phyloP scores from a whole-genome alignment of 1,140 invertebrate genomes.

The Cataglyphis hispanica region DNA sequence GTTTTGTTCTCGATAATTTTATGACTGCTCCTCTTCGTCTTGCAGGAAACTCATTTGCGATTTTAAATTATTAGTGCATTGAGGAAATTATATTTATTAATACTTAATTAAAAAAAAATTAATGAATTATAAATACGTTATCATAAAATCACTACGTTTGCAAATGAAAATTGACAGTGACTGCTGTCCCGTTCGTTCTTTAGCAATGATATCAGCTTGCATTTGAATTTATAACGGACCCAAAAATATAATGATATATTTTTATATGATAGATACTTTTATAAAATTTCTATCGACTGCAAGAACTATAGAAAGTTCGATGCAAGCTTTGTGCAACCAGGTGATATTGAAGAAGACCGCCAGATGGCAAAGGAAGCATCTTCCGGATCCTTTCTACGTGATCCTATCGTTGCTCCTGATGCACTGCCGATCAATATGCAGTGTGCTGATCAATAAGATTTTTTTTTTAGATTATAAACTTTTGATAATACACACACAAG shows the following conservation, averaged over 20 bases:
- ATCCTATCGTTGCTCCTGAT: constrained; percentile 40
- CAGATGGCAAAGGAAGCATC: constrained; percentile 85
- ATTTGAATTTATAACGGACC: constrained; percentile 30
- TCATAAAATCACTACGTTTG: constrained; percentile 61
- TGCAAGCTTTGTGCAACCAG: constrained; percentile 75
- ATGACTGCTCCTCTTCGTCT: neutral
- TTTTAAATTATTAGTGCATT: constrained; percentile 60
- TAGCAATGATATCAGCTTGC: neutral
- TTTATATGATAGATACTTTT: constrained; percentile 15
- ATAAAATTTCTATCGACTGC: constrained; percentile 82
- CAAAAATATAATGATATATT: neutral
- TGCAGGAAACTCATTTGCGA: constrained; percentile 2
- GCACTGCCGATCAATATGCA: constrained; percentile 53
- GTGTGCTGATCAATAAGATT: neutral
- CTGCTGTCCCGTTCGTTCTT: neutral
- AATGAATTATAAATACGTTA: neutral
- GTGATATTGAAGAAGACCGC: constrained; percentile 80
- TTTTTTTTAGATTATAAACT: constrained; percentile 17
- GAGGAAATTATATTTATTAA: constrained; percentile 55
- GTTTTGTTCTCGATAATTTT: constrained; percentile 10
- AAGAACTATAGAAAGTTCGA: constrained; percentile 80
- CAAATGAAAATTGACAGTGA: constrained; percentile 53
- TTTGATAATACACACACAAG: neutral
- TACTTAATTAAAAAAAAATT: constrained; percentile 24
- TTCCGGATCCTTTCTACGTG: constrained; percentile 70